phyloP scores from a whole-genome alignment of 1,140 invertebrate species.

The Drosophila kikkawai region DNA sequence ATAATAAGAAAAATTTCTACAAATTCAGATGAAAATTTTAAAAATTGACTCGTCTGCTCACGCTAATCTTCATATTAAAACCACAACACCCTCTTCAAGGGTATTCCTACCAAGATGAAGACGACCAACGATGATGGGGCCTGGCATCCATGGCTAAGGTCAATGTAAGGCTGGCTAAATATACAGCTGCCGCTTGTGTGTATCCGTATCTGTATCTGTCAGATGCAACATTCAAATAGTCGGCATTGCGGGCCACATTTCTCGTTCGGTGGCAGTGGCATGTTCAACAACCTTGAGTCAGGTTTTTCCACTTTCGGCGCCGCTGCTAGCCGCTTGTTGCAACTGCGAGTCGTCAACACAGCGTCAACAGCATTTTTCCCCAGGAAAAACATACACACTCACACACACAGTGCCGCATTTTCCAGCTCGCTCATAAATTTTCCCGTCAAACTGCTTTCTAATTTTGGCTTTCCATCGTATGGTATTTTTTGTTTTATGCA shows the following conservation, averaged over 20 bases:
- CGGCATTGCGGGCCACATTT: slow-evolving; percentile 66
- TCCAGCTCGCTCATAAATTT: slow-evolving; percentile 63
- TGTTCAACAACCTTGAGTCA: slow-evolving; percentile 85
- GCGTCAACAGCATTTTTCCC: slow-evolving; percentile 66
- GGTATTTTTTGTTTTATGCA: slow-evolving; percentile 45
- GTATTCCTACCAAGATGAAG: background rate
- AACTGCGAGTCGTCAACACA: slow-evolving; percentile 53
- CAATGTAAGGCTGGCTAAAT: slow-evolving; percentile 65
- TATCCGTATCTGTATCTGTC: slow-evolving; percentile 68
- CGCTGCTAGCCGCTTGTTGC: slow-evolving; percentile 16
- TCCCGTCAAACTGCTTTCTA: slow-evolving; percentile 76
- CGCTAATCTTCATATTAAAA: background rate
- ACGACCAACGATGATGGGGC: slow-evolving; percentile 7
- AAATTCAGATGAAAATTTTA: too few relatives aligned
- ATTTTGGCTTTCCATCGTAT: slow-evolving; percentile 67
- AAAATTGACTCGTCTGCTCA: too few relatives aligned
- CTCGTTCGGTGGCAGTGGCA: slow-evolving; percentile 57
- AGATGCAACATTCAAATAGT: slow-evolving; percentile 82
- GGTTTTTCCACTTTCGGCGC: slow-evolving; percentile 84
- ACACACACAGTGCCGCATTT: slow-evolving; percentile 48
- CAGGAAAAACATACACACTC: slow-evolving; percentile 12
- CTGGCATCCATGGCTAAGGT: slow-evolving; percentile 72
- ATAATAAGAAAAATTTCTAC: background rate
- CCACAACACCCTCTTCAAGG: background rate
- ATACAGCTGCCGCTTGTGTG: slow-evolving; percentile 19